A percentile compares a stretch with the other conserved stretches of the same genome.
phyloP scores from a whole-genome alignment of 2,888 invertebrate species.

The Eurytoma californica region DNA sequence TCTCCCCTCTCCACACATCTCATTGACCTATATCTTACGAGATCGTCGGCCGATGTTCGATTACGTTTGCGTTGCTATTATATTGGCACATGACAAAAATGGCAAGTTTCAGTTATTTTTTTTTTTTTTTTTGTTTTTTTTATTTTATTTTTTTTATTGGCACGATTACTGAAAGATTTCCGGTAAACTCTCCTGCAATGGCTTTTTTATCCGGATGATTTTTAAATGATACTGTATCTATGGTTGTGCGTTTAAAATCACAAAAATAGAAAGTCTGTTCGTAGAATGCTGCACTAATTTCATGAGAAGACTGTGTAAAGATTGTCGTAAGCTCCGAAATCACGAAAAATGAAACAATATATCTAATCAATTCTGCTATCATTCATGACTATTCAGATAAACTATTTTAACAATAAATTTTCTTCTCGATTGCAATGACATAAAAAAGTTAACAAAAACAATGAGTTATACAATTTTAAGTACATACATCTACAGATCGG shows the following conservation, averaged over 20 bases:
- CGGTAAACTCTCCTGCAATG: constrained; percentile 24
- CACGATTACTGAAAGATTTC: constrained; percentile 67
- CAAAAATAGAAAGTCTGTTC: not conserved
- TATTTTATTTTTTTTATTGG: constrained; percentile 71
- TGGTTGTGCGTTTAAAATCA: not conserved
- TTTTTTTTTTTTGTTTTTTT: constrained; percentile 64
- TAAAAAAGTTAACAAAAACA: too few species aligned
- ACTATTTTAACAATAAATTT: too few species aligned
- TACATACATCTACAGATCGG: too few species aligned
- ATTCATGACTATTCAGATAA: too few species aligned
- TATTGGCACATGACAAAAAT: constrained; percentile 72
- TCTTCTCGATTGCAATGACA: too few species aligned
- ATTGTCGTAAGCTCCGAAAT: constrained; percentile 36
- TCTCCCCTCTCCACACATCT: not conserved
- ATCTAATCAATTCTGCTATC: too few species aligned
- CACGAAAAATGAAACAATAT: constrained; percentile 12
- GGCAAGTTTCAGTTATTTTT: constrained; percentile 65
- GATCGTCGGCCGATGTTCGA: constrained; percentile 30
- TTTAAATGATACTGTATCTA: constrained; percentile 12
- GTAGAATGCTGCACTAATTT: not conserved
- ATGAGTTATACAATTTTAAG: too few species aligned
- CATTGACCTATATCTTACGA: constrained; percentile 41
- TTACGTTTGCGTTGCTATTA: constrained; percentile 51
- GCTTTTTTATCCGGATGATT: not conserved
- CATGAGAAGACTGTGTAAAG: constrained; percentile 14